Evolutionary conservation across 2,888 invertebrate genomes (phyloP), one percentile per base, ranked within the genome.

Genomic region (Seira sanloemensis): DNA sequence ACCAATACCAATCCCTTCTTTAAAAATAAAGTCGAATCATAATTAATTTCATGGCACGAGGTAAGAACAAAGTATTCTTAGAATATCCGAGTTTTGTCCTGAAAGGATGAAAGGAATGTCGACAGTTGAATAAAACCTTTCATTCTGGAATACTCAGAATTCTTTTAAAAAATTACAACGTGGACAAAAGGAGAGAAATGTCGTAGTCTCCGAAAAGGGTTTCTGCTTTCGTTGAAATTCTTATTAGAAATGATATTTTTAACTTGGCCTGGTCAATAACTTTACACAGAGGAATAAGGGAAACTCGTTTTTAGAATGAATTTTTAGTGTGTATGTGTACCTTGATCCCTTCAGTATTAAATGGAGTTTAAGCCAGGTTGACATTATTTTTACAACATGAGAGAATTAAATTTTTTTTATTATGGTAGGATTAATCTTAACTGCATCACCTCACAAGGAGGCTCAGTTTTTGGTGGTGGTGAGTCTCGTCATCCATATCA

Each of bases 401-500:
- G 21, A 62, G 62, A 62, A 7, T 50, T 50, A 50, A 50, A 62
- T 23, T 19, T 62, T 62, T 62, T 62, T 62, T 62, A 62, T 62
- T 78, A 65, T 66, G 18, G 19, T 23, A n/a, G 69, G 46, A 78
- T 71, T 84, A 78, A 84, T 84, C 84, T 84, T 75, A 84, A 84
- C 75, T 78, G 71, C 78, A 74, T 75, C 84, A 54, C 75, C 84
- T 54, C 84, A 78, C 84, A 84, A 78, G 78, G 78, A 54, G 84
- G 78, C 37, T 62, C 21, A 19, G 16, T n/a, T 62, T 62, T 50
- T 18, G n/a, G 37, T 68, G 37, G 71, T 78, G 58, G 24, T 72
- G 66, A 37, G 50, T 50, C 2, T 62, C 46, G 76, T 62, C 62
- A 62, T 62, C 62, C 62, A 62, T 71, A 78, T 78, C 78, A 78